These are phyloP conservation scores for Asarcornis scutulata DNA, from an alignment of 2,113 vertebrate species.

Conservation along the genomic window DNA sequence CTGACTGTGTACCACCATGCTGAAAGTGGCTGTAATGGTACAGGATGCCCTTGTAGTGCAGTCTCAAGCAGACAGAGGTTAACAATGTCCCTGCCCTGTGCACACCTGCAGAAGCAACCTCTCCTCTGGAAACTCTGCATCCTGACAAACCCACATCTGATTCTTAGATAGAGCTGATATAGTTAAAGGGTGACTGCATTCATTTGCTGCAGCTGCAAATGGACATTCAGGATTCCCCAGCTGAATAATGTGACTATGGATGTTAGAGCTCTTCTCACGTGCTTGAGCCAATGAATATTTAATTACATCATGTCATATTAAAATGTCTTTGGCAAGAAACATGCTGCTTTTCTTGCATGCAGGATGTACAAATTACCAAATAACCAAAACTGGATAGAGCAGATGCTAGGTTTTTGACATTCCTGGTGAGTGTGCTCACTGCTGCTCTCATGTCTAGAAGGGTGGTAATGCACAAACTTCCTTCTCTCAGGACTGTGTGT, in stretches of 20 bases:
- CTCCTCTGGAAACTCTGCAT: neutral
- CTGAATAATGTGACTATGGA: neutral
- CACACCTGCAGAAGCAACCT: neutral
- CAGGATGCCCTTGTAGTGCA: neutral
- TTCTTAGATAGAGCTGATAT: neutral
- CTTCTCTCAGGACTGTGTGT: neutral
- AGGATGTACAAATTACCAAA: neutral
- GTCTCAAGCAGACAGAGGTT: neutral
- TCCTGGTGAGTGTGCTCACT: fast-evolving
- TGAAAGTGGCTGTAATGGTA: neutral
- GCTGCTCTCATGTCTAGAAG: neutral
- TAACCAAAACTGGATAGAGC: neutral
- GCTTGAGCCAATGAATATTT: neutral
- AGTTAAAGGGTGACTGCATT: neutral
- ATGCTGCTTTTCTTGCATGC: neutral
- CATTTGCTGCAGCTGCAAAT: neutral
- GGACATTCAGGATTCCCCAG: neutral
- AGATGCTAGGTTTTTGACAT: neutral
- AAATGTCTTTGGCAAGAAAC: neutral
- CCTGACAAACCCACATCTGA: neutral
- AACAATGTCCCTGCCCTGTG: neutral
- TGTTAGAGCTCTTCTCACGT: neutral
- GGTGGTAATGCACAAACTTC: neutral
- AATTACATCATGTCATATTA: neutral
- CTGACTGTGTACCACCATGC: neutral